Evolutionary conservation across 2,113 vertebrate species (phyloP).

Genomic region (Cricetomys ansorgei): DNA sequence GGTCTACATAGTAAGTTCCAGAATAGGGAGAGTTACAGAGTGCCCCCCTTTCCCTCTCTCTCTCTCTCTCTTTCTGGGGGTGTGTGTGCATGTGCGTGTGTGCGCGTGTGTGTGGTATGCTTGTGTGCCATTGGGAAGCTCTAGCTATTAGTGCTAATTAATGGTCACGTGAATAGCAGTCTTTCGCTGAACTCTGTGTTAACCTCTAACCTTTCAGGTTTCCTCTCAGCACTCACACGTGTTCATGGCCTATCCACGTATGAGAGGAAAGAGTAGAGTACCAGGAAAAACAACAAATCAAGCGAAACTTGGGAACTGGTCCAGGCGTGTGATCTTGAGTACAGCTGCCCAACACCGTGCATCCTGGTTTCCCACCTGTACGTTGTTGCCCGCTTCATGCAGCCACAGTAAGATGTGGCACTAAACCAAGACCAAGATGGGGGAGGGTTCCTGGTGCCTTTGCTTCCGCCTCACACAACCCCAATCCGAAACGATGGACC

Average conservation of each 20-base stretch:
- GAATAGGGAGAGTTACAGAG: not conserved
- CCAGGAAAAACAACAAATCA: not conserved
- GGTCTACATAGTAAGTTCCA: not conserved
- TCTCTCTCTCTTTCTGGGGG: too few relatives aligned
- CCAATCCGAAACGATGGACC: not conserved
- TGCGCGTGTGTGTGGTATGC: too few relatives aligned
- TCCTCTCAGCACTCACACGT: not conserved
- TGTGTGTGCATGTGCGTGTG: too few relatives aligned
- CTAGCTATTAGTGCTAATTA: not conserved
- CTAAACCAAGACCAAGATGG: not conserved
- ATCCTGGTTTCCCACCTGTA: not conserved
- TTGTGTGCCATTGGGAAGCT: not conserved
- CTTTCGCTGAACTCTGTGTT: not conserved
- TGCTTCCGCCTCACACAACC: not conserved
- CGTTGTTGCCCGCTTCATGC: not conserved
- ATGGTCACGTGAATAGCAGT: too few relatives aligned
- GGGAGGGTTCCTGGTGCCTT: not conserved
- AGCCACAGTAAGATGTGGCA: not conserved
- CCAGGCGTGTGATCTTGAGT: not conserved
- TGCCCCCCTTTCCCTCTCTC: not conserved
- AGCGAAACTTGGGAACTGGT: not conserved
- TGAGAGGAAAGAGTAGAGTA: not conserved
- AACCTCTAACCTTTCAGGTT: not conserved
- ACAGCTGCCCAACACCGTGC: not conserved
- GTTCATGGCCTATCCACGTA: too few relatives aligned